Evolutionary conservation across 2,888 invertebrate genomes (phyloP).

Genomic region (Spodoptera littoralis): DNA sequence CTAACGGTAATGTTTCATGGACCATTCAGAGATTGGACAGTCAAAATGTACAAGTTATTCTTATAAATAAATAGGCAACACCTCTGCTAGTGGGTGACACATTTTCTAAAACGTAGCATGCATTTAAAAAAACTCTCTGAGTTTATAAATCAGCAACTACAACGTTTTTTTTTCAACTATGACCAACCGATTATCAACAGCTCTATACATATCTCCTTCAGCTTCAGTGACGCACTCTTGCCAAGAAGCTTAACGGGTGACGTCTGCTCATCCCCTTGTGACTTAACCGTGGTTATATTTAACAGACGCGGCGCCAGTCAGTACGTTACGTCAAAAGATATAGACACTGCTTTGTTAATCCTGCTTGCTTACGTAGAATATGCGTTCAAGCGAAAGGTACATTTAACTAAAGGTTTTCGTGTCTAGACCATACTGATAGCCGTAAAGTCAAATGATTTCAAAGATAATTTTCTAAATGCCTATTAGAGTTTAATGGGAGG

Average conservation of each 20-base stretch:
- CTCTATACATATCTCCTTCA: constrained; percentile 59
- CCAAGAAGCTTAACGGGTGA: constrained; percentile 75
- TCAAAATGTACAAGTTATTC: no score
- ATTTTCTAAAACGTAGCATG: no score
- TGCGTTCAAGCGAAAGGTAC: constrained; percentile 13
- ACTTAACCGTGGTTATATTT: constrained; percentile 76
- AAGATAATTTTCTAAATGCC: no score
- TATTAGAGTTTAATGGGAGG: no score
- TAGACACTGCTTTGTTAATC: constrained; percentile 43
- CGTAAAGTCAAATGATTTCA: no score
- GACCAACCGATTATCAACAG: constrained; percentile 33
- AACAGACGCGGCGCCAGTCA: constrained; percentile 63
- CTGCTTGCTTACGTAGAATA: constrained; percentile 9
- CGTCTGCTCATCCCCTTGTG: constrained; percentile 68
- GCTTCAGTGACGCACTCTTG: constrained; percentile 71
- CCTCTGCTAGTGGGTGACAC: no score
- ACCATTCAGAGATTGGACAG: no score
- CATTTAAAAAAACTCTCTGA: no score
- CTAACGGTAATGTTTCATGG: no score
- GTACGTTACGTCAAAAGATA: constrained; percentile 51
- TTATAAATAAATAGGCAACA: no score
- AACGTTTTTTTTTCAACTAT: neutral
- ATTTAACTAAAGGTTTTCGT: neutral
- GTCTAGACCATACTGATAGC: no score
- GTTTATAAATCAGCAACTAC: no score